A percentile compares a stretch with the other conserved stretches of the same genome.
phyloP scores from a whole-genome alignment of 2,888 invertebrate species.

The Hirtodrosophila cameraria region DNA sequence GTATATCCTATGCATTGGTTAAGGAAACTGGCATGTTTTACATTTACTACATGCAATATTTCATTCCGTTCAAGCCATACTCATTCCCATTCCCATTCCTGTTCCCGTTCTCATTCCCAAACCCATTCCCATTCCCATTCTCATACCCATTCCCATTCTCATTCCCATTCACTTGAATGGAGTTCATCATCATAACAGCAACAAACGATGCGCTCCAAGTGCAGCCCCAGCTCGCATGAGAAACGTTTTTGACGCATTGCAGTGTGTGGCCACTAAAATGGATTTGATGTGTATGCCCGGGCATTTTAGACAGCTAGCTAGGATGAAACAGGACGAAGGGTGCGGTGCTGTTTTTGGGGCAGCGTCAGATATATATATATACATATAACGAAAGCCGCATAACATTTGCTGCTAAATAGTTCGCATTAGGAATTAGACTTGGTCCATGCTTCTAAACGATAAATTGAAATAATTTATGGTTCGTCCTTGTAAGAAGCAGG shows the following conservation, averaged over 20 bases:
- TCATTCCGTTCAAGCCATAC: no score
- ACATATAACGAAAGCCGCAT: constrained; percentile 10
- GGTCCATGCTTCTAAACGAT: constrained; percentile 45
- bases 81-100: background rate
- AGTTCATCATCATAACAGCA: constrained; percentile 65
- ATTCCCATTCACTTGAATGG: constrained; percentile 7
- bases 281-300: constrained; percentile 51
- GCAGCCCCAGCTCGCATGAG: constrained; percentile 52
- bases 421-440: constrained; percentile 51
- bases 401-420: constrained; percentile 61
- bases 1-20: constrained; percentile 12
- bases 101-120: background rate
- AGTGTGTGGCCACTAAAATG: constrained; percentile 62
- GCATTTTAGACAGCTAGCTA: constrained; percentile 54
- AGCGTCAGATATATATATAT: no score
- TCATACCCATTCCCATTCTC: background rate
- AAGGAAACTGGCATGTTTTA: constrained; percentile 48
- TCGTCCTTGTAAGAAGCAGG: background rate
- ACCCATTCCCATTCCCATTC: background rate
- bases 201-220: constrained; percentile 61
- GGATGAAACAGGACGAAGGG: constrained; percentile 18
- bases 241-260: constrained; percentile 69
- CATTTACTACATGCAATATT: constrained; percentile 59
- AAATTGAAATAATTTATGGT: constrained; percentile 53
- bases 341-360: background rate